Conservation (phyloP, 2,113 vertebrate species). For the Saccopteryx bilineata region DNA sequence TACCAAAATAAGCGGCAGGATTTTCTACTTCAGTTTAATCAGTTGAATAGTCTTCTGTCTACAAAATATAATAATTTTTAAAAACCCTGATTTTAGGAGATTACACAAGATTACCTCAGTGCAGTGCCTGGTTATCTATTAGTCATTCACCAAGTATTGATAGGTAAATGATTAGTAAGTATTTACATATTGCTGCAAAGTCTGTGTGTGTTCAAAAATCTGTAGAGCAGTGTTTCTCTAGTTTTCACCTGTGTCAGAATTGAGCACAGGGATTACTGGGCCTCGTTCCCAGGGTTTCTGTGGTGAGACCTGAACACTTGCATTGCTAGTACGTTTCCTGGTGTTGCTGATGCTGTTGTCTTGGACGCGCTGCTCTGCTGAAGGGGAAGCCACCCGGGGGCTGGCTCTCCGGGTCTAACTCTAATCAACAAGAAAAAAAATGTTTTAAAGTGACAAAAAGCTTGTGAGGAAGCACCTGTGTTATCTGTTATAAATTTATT, state of each 20-base stretch:
- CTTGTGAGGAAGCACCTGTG: background rate
- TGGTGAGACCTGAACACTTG: background rate
- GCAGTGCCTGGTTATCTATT: background rate
- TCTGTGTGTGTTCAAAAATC: background rate
- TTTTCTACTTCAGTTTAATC: background rate
- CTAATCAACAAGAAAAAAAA: background rate
- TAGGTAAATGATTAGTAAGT: background rate
- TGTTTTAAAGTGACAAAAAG: background rate
- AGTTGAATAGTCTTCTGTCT: background rate
- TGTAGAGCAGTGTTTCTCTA: background rate
- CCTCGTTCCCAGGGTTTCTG: background rate
- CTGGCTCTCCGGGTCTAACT: background rate
- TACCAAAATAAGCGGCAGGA: background rate
- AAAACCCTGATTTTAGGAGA: background rate
- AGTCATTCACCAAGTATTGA: constrained; percentile 49
- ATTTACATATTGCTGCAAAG: background rate
- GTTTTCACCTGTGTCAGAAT: constrained; percentile 24
- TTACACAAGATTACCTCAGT: background rate
- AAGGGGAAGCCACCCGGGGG: background rate
- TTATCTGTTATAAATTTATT: constrained; percentile 34
- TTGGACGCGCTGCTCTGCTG: background rate
- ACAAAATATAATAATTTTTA: background rate
- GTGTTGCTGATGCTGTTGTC: background rate
- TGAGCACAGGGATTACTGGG: background rate
- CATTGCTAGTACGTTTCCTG: constrained; percentile 12